A percentile compares a stretch with the other conserved stretches of the same genome.
These are phyloP conservation scores for Andrena minutula DNA, from an alignment of 2,888 invertebrate species.

Conservation along the genomic window DNA sequence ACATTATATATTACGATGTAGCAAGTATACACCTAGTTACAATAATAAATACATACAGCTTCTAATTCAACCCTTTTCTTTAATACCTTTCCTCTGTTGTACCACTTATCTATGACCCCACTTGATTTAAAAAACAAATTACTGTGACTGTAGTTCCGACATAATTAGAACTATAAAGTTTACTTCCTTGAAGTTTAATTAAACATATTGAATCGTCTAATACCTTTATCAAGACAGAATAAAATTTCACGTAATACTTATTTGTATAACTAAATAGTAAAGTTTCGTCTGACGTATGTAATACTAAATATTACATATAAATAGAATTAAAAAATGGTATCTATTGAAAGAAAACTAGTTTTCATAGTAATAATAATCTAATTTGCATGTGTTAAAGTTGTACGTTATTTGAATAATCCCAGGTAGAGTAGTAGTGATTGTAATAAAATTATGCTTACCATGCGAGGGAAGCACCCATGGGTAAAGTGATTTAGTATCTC, in stretches of 20 bases:
- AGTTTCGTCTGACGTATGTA: not conserved
- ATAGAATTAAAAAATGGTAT: slow-evolving; percentile 16
- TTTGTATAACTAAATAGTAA: slow-evolving; percentile 10
- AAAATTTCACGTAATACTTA: slow-evolving; percentile 9
- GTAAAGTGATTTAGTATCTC: slow-evolving; percentile 78
- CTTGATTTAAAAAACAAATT: not conserved
- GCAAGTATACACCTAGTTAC: not conserved
- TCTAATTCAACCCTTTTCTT: slow-evolving; percentile 18
- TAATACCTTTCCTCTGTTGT: slow-evolving; percentile 40
- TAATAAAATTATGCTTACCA: slow-evolving; percentile 76
- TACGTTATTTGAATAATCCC: slow-evolving; percentile 18
- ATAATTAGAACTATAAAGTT: slow-evolving; percentile 22
- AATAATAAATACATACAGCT: slow-evolving; percentile 16
- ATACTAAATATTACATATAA: not conserved
- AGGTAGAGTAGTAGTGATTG: not conserved
- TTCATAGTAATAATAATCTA: slow-evolving; percentile 1
- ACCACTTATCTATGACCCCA: slow-evolving; percentile 21
- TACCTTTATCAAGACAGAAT: slow-evolving; percentile 4
- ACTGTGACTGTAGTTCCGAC: slow-evolving; percentile 9
- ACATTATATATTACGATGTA: not conserved
- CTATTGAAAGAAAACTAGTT: slow-evolving; percentile 19
- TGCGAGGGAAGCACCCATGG: slow-evolving; percentile 70
- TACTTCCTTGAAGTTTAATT: slow-evolving; percentile 8
- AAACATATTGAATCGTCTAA: slow-evolving; percentile 22
- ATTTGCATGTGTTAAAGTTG: slow-evolving; percentile 21